Evolutionary conservation across 2,888 invertebrate species (phyloP).

Genomic region (Parascotia fuliginaria): DNA sequence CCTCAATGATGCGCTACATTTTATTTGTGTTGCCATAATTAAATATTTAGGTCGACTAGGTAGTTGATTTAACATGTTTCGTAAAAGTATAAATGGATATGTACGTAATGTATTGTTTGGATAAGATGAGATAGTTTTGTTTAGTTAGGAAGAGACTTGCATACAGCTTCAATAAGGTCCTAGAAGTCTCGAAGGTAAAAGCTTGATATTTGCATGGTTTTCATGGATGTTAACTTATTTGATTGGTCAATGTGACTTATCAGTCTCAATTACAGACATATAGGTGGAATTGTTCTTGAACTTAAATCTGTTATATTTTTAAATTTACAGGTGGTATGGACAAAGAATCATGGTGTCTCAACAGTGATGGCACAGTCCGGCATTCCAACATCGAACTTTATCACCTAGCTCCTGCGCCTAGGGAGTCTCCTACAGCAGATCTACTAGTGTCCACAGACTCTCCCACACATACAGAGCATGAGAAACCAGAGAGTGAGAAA

Average conservation of each 20-base stretch:
- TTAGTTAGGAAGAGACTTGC: too few relatives aligned
- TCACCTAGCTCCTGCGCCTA: conserved; percentile 83
- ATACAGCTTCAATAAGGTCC: too few relatives aligned
- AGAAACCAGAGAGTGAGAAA: conserved; percentile 66
- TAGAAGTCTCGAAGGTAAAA: too few relatives aligned
- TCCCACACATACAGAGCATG: conserved; percentile 59
- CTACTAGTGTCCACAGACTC: conserved; percentile 72
- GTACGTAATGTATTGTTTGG: neutral
- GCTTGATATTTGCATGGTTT: too few relatives aligned
- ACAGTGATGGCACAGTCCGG: conserved; percentile 94
- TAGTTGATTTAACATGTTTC: conserved; percentile 25
- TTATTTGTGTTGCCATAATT: conserved; percentile 39
- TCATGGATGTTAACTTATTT: too few relatives aligned
- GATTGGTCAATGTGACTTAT: too few relatives aligned
- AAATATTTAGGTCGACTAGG: conserved; percentile 49
- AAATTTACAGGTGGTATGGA: conserved; percentile 90
- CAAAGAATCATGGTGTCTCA: conserved; percentile 96
- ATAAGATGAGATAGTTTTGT: too few relatives aligned
- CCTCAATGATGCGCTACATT: conserved; percentile 49
- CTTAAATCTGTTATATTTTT: neutral
- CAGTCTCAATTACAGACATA: too few relatives aligned
- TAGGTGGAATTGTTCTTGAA: too few relatives aligned
- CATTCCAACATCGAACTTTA: conserved; percentile 93
- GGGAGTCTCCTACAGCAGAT: conserved; percentile 77
- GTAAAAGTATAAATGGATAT: neutral